phyloP scores from a whole-genome alignment of 2,797 vertebrate species.

The Avahi laniger region DNA sequence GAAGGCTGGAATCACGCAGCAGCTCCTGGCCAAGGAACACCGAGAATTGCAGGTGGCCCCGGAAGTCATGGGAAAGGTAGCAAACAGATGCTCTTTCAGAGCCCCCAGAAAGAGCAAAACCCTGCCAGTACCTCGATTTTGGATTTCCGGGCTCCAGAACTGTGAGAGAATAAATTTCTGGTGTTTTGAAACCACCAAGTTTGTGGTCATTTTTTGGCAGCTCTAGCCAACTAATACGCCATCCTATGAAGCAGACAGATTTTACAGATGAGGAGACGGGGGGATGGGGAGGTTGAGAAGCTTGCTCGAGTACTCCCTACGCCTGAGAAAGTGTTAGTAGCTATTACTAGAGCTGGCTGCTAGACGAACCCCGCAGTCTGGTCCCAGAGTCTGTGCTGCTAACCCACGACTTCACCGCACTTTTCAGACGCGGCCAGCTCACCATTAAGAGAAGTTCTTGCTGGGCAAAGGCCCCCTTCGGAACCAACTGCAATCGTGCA shows the following conservation, averaged over 20 bases:
- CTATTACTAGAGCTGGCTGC: background rate
- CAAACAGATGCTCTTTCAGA: background rate
- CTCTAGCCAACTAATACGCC: no score
- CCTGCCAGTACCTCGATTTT: background rate
- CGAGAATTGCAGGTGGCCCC: background rate
- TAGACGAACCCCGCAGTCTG: background rate
- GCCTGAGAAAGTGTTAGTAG: background rate
- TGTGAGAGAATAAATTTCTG: background rate
- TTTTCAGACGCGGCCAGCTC: background rate
- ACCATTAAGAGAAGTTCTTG: background rate
- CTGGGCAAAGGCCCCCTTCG: background rate
- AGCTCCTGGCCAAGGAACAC: background rate
- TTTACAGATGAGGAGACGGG: background rate
- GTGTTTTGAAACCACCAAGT: background rate
- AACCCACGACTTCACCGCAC: background rate
- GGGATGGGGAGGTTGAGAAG: background rate
- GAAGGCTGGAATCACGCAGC: fast-evolving
- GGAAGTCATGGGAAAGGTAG: background rate
- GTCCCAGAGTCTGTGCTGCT: background rate
- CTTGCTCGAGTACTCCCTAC: no score
- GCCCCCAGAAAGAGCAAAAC: background rate
- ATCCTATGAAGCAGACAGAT: no score
- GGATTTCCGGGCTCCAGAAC: background rate
- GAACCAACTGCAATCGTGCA: background rate
- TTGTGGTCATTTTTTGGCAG: fast-evolving